A percentile compares a stretch with the other conserved stretches of the same genome.
These are phyloP conservation scores for Diglossa cyanea DNA, from an alignment of 2,797 vertebrate species.

Conservation along the genomic window DNA sequence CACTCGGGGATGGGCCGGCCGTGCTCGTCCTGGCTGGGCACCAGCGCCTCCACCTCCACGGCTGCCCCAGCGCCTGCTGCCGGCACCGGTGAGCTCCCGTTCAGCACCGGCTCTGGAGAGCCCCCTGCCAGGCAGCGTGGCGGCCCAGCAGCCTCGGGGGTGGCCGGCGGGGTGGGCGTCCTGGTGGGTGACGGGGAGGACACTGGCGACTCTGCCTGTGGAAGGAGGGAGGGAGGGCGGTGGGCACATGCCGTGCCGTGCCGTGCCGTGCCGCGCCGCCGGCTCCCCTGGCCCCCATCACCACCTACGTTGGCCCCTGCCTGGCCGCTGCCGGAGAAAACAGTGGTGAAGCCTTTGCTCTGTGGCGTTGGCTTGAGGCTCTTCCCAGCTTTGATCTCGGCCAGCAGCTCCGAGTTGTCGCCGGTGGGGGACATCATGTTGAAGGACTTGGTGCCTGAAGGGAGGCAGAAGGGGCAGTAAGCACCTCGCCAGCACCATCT, in stretches of 20 bases:
- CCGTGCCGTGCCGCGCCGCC: fast-evolving
- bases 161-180: slow-evolving; percentile 66
- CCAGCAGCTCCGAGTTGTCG: slow-evolving; percentile 96
- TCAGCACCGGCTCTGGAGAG: slow-evolving; percentile 81
- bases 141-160: slow-evolving; percentile 49
- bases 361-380: slow-evolving; percentile 94
- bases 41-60: slow-evolving; percentile 83
- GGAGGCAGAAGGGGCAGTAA: background rate
- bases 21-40: slow-evolving; percentile 89
- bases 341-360: slow-evolving; percentile 92
- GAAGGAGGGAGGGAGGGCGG: background rate
- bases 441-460: slow-evolving; percentile 94
- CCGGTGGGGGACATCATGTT: slow-evolving; percentile 99
- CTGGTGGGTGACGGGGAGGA: slow-evolving; percentile 51
- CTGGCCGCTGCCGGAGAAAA: slow-evolving; percentile 87
- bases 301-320: slow-evolving; percentile 72
- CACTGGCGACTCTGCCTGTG: slow-evolving; percentile 62
- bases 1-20: slow-evolving; percentile 91
- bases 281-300: background rate
- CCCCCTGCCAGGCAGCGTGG: slow-evolving; percentile 41
- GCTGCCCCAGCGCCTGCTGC: slow-evolving; percentile 71
- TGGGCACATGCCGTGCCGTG: background rate
- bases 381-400: slow-evolving; percentile 97
- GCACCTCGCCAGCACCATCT: fast-evolving
- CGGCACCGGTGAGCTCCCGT: slow-evolving; percentile 79